Evolutionary conservation across 1,140 invertebrate species (phyloP), one percentile per base, ranked within the genome.

Genomic region (Dinoponera quadriceps): DNA sequence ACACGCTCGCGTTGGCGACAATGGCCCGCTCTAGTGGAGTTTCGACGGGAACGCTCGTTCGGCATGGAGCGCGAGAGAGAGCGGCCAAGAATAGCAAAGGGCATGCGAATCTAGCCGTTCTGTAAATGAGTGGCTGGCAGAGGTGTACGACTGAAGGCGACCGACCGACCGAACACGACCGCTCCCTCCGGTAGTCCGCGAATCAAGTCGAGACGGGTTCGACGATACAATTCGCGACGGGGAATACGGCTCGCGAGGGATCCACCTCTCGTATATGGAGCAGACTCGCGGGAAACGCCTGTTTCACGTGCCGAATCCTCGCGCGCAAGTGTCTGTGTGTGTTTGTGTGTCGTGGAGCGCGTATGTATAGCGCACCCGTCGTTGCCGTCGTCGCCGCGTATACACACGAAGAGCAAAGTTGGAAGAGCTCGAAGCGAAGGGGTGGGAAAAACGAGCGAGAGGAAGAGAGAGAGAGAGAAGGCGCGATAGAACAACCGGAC

Each of bases 81-180:
- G 66, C 84, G 89, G 85, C 91, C 91, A 92, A 92, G 91, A 92
- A 92, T 92, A 92, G 91, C 89, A 83, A 80, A 85, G 85, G 91
- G 90, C 89, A 90, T 87, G 91, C 90, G 88, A 91, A 89, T 92
- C 87, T 91, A 91, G 77, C 85, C 86, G 87, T 89, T 84, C 86
- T 60, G 83, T 86, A 85, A 84, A 73, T 80, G 86, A 83, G 88
- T 82, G 54, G 14, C 71, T 60, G 77, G 83, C 75, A 38, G 63
- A 78, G 63, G 75, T 78, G 51, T 69, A 18, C 29, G 49, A 78
- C 29, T 55, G 82, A 83, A 86, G 78, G 84, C 82, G 85, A 89
- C 86, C 72, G 71, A 85, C 74, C 75, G 25, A 20, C n/a, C n/a
- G n/a, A n/a, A n/a, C n/a, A 57, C 49, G 88, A 90, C 90, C 90